phyloP scores from a whole-genome alignment of 1,140 invertebrate genomes.

The Brachionus rotundiformis region DNA sequence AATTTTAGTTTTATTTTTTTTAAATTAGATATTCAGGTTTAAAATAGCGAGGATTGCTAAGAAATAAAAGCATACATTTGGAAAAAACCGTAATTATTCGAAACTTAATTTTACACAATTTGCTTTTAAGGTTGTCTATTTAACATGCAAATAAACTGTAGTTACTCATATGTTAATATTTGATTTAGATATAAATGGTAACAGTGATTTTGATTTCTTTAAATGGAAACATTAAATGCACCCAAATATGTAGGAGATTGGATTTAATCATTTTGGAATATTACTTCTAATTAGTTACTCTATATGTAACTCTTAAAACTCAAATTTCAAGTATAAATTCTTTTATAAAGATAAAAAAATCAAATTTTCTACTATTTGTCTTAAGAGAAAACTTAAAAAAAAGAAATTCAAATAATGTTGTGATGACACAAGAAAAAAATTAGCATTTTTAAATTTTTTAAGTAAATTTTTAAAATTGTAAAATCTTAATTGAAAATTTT shows the following conservation, averaged over 20 bases:
- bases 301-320: too few relatives aligned
- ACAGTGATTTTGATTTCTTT: not conserved
- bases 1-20: conserved; percentile 10
- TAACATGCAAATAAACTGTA: conserved; percentile 6
- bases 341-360: too few relatives aligned
- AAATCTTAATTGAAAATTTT: too few relatives aligned
- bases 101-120: not conserved
- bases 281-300: too few relatives aligned
- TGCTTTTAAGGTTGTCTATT: conserved; percentile 4
- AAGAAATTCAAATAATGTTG: too few relatives aligned
- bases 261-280: not conserved
- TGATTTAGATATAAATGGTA: not conserved
- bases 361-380: too few relatives aligned
- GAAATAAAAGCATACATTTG: not conserved
- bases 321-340: too few relatives aligned
- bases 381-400: too few relatives aligned
- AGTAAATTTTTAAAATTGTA: too few relatives aligned
- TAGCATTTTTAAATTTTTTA: too few relatives aligned
- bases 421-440: too few relatives aligned
- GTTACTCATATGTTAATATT: not conserved
- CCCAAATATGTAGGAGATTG: not conserved
- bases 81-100: not conserved
- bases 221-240: not conserved
- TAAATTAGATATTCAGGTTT: conserved; percentile 6
- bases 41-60: not conserved